Base-by-base conservation (phyloP, 2,797 vertebrate species). In the Pipistrellus nathusii region DNA sequence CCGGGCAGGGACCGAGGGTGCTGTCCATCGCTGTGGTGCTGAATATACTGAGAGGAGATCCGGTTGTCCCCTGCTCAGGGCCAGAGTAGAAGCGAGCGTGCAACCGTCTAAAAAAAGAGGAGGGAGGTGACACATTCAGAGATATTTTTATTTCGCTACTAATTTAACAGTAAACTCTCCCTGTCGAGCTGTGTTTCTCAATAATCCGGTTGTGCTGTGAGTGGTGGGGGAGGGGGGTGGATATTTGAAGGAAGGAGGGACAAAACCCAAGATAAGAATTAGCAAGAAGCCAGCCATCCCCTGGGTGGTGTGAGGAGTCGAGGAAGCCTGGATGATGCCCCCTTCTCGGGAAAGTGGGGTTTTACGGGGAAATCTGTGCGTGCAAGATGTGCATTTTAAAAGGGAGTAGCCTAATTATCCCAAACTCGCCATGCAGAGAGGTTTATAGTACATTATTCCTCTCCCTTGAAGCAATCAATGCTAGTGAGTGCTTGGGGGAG, bases 11-110 rank as follows among this genome's bases (percentile, higher is more conserved):
- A 96, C 66, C 64, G 0, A 66, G 93, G 97, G 98, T 95, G 98
- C 98, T 98, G 98, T 98, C 98, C 98, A 95, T 85, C 81, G 93
- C 81, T 11, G 81, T 94, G 97, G 97, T 97, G 96, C 97, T 98
- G 97, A 98, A 97, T 96, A 95, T 90, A 92, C 94, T 92, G 64
- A 76, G 57, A 68, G 78, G 71, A 46, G 73, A 72, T 55, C 55
- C 21, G 20, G 75, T 71, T 91, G 80, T 76, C 55, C 69, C 71
- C 0, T 41, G 72, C 78, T 95, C 66, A 13, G 20, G 93, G 88
- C 90, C 94, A 83, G 85, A 94, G 94, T 78, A 95, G 93, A 86
- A 75, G 44, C 44, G 44, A 83, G 85, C 95, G 93, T 38, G 87
- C 68, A 93, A 48, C 96, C 90, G 93, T 96, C 96, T 96, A 44